A percentile compares a stretch with the other conserved stretches of the same genome.
Conservation (phyloP, 2,113 vertebrate genomes). For the Pipra filicauda region DNA sequence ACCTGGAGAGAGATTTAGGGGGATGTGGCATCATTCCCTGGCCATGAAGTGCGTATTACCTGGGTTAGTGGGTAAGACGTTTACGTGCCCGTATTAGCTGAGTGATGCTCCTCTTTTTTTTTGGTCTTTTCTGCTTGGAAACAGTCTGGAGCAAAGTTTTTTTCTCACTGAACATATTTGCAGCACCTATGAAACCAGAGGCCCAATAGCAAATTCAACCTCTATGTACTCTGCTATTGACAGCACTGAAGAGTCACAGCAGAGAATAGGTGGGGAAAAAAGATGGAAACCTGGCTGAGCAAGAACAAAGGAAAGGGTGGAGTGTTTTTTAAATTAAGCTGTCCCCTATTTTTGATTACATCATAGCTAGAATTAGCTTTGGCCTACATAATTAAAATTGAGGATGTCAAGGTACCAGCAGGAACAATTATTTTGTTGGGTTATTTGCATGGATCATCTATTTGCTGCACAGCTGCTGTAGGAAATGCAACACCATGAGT, state of each 20-base stretch:
- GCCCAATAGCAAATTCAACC: neutral
- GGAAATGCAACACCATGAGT: conserved; percentile 52
- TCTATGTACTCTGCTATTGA: neutral
- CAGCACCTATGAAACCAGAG: neutral
- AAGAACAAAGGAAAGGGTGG: neutral
- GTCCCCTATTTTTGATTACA: conserved; percentile 14
- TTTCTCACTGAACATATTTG: neutral
- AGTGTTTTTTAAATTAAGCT: neutral
- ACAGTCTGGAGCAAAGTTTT: neutral
- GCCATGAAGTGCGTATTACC: neutral
- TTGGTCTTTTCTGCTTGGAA: neutral
- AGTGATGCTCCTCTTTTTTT: neutral
- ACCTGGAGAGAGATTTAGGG: neutral
- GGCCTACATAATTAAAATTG: conserved; percentile 38
- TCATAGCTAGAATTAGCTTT: conserved; percentile 34
- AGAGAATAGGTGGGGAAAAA: neutral
- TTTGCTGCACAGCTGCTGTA: conserved; percentile 63
- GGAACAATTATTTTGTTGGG: neutral
- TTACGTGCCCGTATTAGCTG: neutral
- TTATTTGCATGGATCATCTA: conserved; percentile 3
- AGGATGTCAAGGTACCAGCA: conserved; percentile 3
- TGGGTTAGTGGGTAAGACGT: neutral
- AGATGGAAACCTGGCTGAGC: neutral
- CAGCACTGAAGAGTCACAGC: neutral
- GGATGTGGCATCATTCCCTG: neutral